A percentile compares a stretch with the other conserved stretches of the same genome.
Conservation (phyloP, 2,888 invertebrate genomes). For the Polia nebulosa region DNA sequence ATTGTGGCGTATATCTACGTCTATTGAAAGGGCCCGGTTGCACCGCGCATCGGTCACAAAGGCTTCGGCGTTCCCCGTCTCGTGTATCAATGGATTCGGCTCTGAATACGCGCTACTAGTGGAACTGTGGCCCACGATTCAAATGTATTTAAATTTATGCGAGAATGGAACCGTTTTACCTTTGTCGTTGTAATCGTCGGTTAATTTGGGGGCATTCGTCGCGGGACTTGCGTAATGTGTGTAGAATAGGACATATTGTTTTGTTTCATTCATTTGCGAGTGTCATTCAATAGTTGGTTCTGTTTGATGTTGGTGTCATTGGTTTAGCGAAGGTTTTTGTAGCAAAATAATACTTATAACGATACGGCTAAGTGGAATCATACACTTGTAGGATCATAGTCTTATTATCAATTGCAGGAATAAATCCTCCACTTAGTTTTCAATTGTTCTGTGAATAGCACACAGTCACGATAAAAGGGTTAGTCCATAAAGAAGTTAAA, state of each 20-base stretch:
- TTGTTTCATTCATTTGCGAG: constrained; percentile 30
- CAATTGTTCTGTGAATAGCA: background rate
- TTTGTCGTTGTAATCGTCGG: constrained; percentile 56
- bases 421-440: background rate
- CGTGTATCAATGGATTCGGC: constrained; percentile 52
- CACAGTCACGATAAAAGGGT: background rate
- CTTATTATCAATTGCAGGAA: background rate
- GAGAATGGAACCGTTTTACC: constrained; percentile 51
- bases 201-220: constrained; percentile 53
- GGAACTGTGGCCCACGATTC: constrained; percentile 34
- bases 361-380: background rate
- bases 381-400: background rate
- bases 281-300: constrained; percentile 14
- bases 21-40: constrained; percentile 66
- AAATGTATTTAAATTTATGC: constrained; percentile 59
- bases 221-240: constrained; percentile 20
- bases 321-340: background rate
- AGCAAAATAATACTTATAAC: too few relatives aligned
- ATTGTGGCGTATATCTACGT: constrained; percentile 67
- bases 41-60: constrained; percentile 75
- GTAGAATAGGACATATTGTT: constrained; percentile 15
- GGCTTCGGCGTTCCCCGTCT: constrained; percentile 53
- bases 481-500: background rate
- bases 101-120: constrained; percentile 50
- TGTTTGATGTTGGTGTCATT: background rate